Percentiles rank a stretch among this genome's conserved stretches.
Conservation (phyloP, 2,888 invertebrate species). For the Apodemia mormo region DNA sequence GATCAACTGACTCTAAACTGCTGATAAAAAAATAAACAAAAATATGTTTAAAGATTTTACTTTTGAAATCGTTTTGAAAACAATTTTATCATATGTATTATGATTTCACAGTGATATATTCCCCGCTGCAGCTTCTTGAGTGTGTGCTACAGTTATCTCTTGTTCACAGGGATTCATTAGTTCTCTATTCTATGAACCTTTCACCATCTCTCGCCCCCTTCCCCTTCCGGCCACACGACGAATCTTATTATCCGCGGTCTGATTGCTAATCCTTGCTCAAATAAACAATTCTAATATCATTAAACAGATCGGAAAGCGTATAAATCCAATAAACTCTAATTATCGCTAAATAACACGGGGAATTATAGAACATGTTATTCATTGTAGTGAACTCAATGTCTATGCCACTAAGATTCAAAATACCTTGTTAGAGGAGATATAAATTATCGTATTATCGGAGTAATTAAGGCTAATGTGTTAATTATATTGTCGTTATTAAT, state of each 20-base stretch:
- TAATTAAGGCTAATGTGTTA: slow-evolving; percentile 13
- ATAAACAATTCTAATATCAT: slow-evolving; percentile 7
- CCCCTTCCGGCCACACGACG: background rate
- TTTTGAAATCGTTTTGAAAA: too few species aligned
- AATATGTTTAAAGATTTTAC: too few species aligned
- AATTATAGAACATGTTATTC: background rate
- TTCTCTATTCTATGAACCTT: too few species aligned
- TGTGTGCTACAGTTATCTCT: too few species aligned
- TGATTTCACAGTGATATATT: too few species aligned
- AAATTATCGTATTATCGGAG: background rate
- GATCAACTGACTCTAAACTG: too few species aligned
- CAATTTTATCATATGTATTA: too few species aligned
- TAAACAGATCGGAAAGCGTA: slow-evolving; percentile 7
- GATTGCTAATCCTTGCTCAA: slow-evolving; percentile 11
- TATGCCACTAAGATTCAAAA: background rate
- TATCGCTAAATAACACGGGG: slow-evolving; percentile 6
- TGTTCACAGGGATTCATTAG: too few species aligned
- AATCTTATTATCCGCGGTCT: slow-evolving; percentile 3
- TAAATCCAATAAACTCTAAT: slow-evolving; percentile 6
- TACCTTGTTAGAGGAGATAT: background rate
- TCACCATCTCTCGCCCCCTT: too few species aligned
- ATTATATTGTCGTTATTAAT: slow-evolving; percentile 9
- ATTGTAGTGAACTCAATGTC: background rate
- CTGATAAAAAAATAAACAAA: too few species aligned
- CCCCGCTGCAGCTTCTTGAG: too few species aligned